phyloP scores from a whole-genome alignment of 2,888 invertebrate genomes.

The Hyles lineata region DNA sequence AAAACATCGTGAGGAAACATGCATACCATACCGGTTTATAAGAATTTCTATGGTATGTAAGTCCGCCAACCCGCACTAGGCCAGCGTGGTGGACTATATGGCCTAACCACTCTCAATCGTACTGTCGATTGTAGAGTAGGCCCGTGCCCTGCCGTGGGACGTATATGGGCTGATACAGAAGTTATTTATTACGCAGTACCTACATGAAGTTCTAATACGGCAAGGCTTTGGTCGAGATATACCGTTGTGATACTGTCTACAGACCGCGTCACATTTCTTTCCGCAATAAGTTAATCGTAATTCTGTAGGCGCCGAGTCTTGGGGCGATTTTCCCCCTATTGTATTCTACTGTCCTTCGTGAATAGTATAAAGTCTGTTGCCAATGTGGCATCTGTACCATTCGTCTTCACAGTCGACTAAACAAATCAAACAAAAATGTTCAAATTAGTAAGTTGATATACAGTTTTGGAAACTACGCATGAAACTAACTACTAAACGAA shows the following conservation, averaged over 20 bases:
- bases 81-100: too few species aligned
- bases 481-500: too few species aligned
- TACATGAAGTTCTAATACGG: not conserved
- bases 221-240: not conserved
- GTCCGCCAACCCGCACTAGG: too few species aligned
- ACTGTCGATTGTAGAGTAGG: too few species aligned
- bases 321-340: constrained; percentile 39
- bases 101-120: too few species aligned
- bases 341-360: constrained; percentile 46
- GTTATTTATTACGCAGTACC: not conserved
- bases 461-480: constrained; percentile 29
- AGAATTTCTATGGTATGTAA: too few species aligned
- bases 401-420: constrained; percentile 41
- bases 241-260: constrained; percentile 35
- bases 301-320: constrained; percentile 36
- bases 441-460: constrained; percentile 62
- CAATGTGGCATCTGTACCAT: constrained; percentile 41
- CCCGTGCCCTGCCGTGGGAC: too few species aligned
- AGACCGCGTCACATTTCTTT: constrained; percentile 50
- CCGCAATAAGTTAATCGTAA: constrained; percentile 57
- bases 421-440: constrained; percentile 57
- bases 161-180: too few species aligned
- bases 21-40: too few species aligned
- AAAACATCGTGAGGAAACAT: too few species aligned
- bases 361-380: constrained; percentile 46